Base-by-base conservation (phyloP, 2,888 invertebrate genomes). In the Hoplodrina blanda region DNA sequence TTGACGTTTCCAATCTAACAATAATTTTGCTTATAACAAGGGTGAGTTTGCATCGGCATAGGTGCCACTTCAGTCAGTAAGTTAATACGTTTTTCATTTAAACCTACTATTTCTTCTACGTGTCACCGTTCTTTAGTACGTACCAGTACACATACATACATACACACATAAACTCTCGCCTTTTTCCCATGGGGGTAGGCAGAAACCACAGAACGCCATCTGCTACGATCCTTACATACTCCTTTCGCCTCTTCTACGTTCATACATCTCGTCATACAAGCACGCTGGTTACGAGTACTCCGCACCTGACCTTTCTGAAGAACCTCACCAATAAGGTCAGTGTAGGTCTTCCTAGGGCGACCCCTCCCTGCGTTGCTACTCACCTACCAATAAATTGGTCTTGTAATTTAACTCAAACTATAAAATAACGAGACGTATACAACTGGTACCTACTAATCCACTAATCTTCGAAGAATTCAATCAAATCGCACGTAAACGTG, bases 401-500 rank as follows among this genome's bases (percentile, higher is more conserved):
- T 69, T 65, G 50, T 62, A 69, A 69, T 68, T 10, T 55, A 63
- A 74, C 53, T 63, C 33, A 49, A 53, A 81, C 53, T 67, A 68
- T 80, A 72, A 71, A 72, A 79, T 72, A 81, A 71, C 63, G 7
- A 68, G 65, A 69, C 50, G 64, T 61, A 69, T 75, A 69, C n/a
- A 55, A 52, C 17, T 63, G 63, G 61, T 70, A 76, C 46, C 17
- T 74, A 74, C 56, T 79, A 83, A 84, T 78, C 76, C 76, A 69
- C 76, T 81, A 82, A 84, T 83, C 81, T 70, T 11, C 37, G 71
- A 69, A 71, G 75, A 83, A 84, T 81, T 81, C 80, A 85, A 85
- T 85, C 85, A 83, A 82, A 85, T 79, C 62, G 73, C 74, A 78
- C 68, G 75, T 83, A 83, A 82, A 82, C 84, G 80, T 84, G 81